Base-by-base conservation (phyloP, 2,888 invertebrate genomes). In the Hypselothyrea guttata region DNA sequence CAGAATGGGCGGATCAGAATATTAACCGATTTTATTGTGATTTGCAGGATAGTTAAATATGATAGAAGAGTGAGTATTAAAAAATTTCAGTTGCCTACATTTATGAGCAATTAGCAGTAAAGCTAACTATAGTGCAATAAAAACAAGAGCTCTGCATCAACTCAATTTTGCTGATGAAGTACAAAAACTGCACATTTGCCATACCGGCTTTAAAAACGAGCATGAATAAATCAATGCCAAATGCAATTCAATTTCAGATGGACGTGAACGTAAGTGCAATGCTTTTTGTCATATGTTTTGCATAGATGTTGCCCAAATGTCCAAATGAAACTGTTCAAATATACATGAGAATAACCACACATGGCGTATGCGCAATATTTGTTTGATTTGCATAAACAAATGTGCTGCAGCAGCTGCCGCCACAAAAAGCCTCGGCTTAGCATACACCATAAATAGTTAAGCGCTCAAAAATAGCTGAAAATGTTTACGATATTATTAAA, bases 331-430 rank as follows among this genome's bases (percentile, higher is more conserved):
- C 47, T 56, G 58, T 34, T 68, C 49, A 68, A 71, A 71, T 37
- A 71, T 71, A 55, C 46, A 71, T 71, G 59, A 63, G 15, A 34
- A 28, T 31, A 15, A 60, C 42, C 53, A 48, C 73, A 78, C 68
- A 75, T 63, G 82, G 75, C 78, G 82, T 82, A 78, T 78, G 82
- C 75, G 75, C 71, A 72, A 78, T 78, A 60, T 78, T 77, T 77
- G 76, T 59, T 48, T 47, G 22, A 22, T 22, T 18, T 42, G 27
- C 44, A 42, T 41, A 38, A 40, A 34, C 42, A 8, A 42, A 51
- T 58, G 53, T 64, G 63, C 55, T 57, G 75, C 69, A 73, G 67
- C 82, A 82, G 75, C 67, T 82, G 77, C 70, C 67, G 30, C 67
- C 68, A 68, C 62, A 75, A 82, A n/a, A 75, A 67, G 71, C 79